Evolutionary conservation across 2,888 invertebrate genomes (phyloP), one percentile per base, ranked within the genome.

Genomic region (Magallana nippona): DNA sequence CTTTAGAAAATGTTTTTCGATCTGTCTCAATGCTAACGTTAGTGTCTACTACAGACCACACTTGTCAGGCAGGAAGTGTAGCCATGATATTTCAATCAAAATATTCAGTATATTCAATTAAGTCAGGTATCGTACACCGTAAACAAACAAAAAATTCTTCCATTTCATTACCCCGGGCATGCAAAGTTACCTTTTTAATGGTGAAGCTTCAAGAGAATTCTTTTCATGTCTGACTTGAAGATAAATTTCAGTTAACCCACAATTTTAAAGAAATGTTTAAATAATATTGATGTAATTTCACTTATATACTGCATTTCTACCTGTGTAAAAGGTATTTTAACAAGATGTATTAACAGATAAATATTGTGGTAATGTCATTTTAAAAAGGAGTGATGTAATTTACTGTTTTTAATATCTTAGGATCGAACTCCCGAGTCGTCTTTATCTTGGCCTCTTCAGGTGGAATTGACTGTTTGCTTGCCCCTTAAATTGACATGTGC

Each of bases 61-160:
- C 71, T 71, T 71, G 71, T 15, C 71, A 32, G 32, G 71, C 71
- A 71, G 71, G 71, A 71, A 71, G 27, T 15, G 71, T 22, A 32
- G 71, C 71, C 71, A 32, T 71, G 71, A 71, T 71, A 71, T 71
- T 71, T 71, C 71, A 71, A 71, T 71, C 71, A 71, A 71, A 71
- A 71, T 32, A 71, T 71, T 71, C 71, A 71, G 71, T 22, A 71
- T 71, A 27, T 71, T 71, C 71, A 71, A 71, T 71, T 71, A 71
- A 63, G 63, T 63, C 27, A 71, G 71, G 15, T 71, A 22, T 71
- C 27, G 32, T 71, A 71, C 71, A 71, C 71, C 71, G 32, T 27
- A 19, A 71, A 71, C 71, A 71, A 71, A 71, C 71, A 71, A 71
- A 71, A n/a, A 27, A 71, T 60, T n/a, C n/a, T 32, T 71, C 32